A percentile compares a stretch with the other conserved stretches of the same genome.
These are phyloP conservation scores for Tachystola acroxantha DNA, from an alignment of 2,888 invertebrate genomes.

Conservation along the genomic window DNA sequence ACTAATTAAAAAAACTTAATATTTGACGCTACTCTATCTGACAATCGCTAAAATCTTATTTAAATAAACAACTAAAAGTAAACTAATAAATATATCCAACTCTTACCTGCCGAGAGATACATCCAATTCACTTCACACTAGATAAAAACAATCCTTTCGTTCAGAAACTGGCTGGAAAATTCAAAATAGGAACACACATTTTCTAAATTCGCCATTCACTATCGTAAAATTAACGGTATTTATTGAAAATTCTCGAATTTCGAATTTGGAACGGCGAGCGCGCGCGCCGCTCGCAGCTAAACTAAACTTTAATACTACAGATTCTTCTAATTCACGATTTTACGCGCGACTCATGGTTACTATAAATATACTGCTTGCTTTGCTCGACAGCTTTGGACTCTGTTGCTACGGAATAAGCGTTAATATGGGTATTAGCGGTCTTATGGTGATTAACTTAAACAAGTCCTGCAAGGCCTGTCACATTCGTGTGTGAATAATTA, in stretches of 20 bases:
- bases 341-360: conserved; percentile 41
- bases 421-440: too few species aligned
- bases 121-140: too few species aligned
- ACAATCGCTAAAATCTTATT: too few species aligned
- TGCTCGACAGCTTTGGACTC: background rate
- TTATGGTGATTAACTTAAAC: background rate
- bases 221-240: background rate
- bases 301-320: conserved; percentile 35
- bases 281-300: conserved; percentile 49
- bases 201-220: background rate
- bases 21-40: too few species aligned
- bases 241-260: conserved; percentile 12
- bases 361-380: conserved; percentile 51
- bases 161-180: background rate
- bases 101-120: too few species aligned
- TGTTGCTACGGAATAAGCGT: background rate
- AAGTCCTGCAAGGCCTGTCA: background rate
- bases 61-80: too few species aligned
- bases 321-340: conserved; percentile 45
- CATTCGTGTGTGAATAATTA: background rate
- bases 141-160: too few species aligned
- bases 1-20: too few species aligned
- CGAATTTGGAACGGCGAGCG: conserved; percentile 27
- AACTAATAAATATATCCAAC: too few species aligned
- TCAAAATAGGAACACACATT: background rate